phyloP scores from a whole-genome alignment of 2,797 vertebrate genomes.

The Catamblyrhynchus diadema region DNA sequence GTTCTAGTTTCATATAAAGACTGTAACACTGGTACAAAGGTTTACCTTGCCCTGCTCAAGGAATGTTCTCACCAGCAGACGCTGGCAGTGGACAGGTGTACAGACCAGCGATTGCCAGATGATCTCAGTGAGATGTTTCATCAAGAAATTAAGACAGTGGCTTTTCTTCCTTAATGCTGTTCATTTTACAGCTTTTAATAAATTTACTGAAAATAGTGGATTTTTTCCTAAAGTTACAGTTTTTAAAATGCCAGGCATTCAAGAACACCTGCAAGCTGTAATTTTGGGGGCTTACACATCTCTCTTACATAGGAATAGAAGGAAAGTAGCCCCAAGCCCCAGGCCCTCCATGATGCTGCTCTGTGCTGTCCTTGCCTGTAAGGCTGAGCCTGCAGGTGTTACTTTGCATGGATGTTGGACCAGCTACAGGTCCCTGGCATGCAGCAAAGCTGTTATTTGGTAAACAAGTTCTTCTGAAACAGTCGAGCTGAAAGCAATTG shows the following conservation, averaged over 20 bases:
- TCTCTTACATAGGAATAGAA: neutral
- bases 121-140: neutral
- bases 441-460: neutral
- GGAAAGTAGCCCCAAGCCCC: neutral
- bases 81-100: neutral
- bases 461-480: neutral
- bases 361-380: neutral
- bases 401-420: neutral
- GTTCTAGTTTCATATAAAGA: neutral
- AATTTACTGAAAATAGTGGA: neutral
- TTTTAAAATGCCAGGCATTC: neutral
- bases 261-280: neutral
- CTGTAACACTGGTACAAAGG: neutral
- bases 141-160: neutral
- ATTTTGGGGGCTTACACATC: neutral
- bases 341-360: neutral
- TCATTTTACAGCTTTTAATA: neutral
- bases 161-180: neutral
- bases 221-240: neutral
- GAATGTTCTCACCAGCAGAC: neutral
- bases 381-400: neutral
- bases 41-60: neutral
- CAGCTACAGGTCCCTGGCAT: neutral
- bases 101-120: neutral
- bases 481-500: neutral